Evolutionary conservation across 1,140 invertebrate species (phyloP).

Genomic region (Hycleus cichorii): DNA sequence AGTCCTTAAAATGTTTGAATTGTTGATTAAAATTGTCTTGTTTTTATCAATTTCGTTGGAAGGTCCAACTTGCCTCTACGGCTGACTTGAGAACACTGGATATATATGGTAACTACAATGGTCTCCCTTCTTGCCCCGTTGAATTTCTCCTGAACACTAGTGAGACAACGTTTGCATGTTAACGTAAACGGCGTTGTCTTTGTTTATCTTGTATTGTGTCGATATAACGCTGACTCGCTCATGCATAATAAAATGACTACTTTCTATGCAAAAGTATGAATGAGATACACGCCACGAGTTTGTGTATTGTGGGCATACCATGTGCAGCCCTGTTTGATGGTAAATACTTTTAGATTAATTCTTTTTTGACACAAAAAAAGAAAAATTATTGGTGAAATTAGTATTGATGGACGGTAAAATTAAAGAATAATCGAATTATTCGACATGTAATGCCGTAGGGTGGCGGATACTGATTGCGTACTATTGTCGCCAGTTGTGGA

Average conservation of each 20-base stretch:
- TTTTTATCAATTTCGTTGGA: background rate
- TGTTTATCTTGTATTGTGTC: conserved; percentile 31
- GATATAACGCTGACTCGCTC: conserved; percentile 37
- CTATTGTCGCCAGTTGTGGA: no score
- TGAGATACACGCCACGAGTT: conserved; percentile 41
- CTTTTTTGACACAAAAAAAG: no score
- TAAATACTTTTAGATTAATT: no score
- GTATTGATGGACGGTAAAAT: background rate
- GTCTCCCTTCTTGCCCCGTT: conserved; percentile 39
- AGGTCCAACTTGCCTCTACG: conserved; percentile 33
- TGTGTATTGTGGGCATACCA: conserved; percentile 21
- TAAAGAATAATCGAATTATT: no score
- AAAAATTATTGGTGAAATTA: background rate
- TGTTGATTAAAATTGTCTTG: no score
- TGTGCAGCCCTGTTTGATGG: no score
- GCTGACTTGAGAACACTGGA: conserved; percentile 43
- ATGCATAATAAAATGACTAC: conserved; percentile 44
- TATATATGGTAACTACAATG: conserved; percentile 42
- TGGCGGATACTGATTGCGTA: no score
- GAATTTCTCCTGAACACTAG: conserved; percentile 47
- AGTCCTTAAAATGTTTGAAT: no score
- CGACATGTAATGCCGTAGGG: no score
- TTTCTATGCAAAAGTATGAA: conserved; percentile 46
- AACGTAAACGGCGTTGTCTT: conserved; percentile 46
- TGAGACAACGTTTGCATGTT: conserved; percentile 45